Percentiles rank a stretch among this genome's conserved stretches.
These are phyloP conservation scores for Baryphthengus martii DNA, from an alignment of 2,113 vertebrate genomes.

Conservation along the genomic window DNA sequence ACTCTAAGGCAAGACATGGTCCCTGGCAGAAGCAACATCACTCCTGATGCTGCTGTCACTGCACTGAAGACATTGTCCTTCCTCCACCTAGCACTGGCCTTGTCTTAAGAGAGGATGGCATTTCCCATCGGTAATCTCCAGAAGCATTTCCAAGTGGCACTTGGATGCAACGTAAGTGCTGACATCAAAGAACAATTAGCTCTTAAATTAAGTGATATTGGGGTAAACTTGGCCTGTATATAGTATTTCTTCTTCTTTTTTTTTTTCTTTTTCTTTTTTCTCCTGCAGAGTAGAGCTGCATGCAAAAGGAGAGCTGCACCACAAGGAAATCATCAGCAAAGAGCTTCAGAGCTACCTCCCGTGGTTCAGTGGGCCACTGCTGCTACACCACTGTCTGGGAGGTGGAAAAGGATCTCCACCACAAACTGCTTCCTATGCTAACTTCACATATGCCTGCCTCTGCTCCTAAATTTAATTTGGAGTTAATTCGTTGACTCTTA, in stretches of 20 bases:
- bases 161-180: background rate
- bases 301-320: background rate
- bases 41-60: background rate
- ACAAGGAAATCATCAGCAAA: background rate
- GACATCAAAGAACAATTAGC: background rate
- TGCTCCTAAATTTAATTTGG: background rate
- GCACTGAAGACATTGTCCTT: background rate
- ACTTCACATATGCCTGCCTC: background rate
- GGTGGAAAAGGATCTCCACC: background rate
- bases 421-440: background rate
- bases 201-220: background rate
- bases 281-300: background rate
- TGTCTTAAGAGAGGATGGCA: background rate
- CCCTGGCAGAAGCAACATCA: background rate
- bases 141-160: background rate
- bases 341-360: accelerated
- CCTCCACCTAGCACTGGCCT: background rate
- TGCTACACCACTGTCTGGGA: background rate
- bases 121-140: background rate
- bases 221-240: background rate
- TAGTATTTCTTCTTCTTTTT: background rate
- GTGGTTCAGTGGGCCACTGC: background rate
- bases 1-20: accelerated
- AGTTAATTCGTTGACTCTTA: background rate
- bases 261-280: background rate